These are phyloP conservation scores for Priocnemis perturbator DNA, from an alignment of 2,888 invertebrate genomes.

Conservation along the genomic window DNA sequence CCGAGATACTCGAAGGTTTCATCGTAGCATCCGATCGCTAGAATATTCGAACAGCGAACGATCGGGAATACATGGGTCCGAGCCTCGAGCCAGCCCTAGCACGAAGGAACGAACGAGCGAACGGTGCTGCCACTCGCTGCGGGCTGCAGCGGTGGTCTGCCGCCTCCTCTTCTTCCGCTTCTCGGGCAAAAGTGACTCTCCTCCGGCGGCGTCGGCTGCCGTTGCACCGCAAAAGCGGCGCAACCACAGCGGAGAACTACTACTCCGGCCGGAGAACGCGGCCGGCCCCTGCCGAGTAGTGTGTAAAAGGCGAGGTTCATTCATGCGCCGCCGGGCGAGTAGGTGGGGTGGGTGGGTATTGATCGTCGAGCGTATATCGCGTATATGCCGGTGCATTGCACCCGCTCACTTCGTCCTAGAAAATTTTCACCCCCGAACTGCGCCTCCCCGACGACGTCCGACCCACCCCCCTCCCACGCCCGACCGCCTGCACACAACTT, in stretches of 20 bases:
- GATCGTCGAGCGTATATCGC: conserved; percentile 67
- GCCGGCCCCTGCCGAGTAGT: conserved; percentile 28
- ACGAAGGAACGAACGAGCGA: neutral
- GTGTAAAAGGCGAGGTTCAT: conserved; percentile 71
- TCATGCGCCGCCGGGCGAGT: conserved; percentile 72
- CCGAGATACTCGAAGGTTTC: no score
- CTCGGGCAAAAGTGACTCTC: neutral
- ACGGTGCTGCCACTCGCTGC: neutral
- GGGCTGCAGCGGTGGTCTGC: neutral
- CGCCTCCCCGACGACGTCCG: conserved; percentile 32
- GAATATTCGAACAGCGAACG: no score
- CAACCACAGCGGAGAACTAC: neutral
- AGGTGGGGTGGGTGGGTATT: conserved; percentile 70
- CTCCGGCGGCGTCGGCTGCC: neutral
- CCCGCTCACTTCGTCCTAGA: conserved; percentile 64
- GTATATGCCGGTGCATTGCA: conserved; percentile 65
- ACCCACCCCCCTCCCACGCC: neutral
- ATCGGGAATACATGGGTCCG: no score
- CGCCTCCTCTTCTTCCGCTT: neutral
- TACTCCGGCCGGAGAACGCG: conserved; percentile 13
- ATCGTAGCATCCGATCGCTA: no score
- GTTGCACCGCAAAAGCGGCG: no score
- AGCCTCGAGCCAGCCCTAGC: no score
- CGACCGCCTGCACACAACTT: neutral
- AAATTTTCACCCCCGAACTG: conserved; percentile 62